phyloP scores from a whole-genome alignment of 1,140 invertebrate genomes.

The Eurosta solidaginis region DNA sequence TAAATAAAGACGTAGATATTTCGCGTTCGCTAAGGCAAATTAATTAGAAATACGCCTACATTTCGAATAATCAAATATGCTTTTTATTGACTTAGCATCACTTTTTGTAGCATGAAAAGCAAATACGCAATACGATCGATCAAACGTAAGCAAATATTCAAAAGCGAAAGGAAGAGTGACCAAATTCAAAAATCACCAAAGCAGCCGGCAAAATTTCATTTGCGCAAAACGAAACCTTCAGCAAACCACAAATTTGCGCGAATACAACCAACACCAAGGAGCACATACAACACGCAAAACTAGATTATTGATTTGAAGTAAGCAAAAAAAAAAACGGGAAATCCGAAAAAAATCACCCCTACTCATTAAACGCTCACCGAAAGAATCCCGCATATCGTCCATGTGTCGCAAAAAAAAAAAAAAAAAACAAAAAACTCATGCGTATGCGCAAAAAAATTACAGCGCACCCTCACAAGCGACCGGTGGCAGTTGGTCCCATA shows the following conservation, averaged over 20 bases:
- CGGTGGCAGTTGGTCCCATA: neutral
- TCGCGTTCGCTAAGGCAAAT: neutral
- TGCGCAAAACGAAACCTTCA: neutral
- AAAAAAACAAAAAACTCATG: slow-evolving; percentile 35
- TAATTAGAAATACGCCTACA: neutral
- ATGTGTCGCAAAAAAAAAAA: slow-evolving; percentile 21
- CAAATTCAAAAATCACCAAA: neutral
- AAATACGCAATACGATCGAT: neutral
- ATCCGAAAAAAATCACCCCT: neutral
- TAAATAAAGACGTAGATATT: too few species aligned
- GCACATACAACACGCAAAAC: neutral
- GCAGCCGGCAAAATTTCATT: slow-evolving; percentile 19
- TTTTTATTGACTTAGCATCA: slow-evolving; percentile 11
- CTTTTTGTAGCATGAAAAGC: neutral
- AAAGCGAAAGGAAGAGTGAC: slow-evolving; percentile 9
- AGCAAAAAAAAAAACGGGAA: neutral
- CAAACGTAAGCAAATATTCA: neutral
- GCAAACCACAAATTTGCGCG: neutral
- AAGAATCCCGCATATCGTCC: neutral
- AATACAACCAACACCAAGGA: neutral
- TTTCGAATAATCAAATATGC: neutral
- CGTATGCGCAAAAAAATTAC: slow-evolving; percentile 35
- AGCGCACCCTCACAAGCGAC: slow-evolving; percentile 25
- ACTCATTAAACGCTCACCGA: neutral
- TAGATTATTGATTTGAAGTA: too few species aligned